Evolutionary conservation across 2,113 vertebrate genomes (phyloP), one percentile per base, ranked within the genome.

Genomic region (Petroica traversi): DNA sequence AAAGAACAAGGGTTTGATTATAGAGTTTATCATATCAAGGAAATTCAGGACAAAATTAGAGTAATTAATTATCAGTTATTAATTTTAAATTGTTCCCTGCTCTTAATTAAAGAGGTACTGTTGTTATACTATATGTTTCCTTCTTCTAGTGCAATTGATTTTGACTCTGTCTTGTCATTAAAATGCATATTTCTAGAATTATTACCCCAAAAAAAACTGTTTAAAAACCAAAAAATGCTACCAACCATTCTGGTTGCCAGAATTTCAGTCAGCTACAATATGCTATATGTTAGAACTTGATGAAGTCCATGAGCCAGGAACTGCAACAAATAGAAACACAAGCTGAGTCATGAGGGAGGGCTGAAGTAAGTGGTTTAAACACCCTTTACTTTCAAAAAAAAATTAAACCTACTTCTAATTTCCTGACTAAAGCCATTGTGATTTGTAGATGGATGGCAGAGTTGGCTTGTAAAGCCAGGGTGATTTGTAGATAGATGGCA

Each of bases 401-500:
- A 91, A 73, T 77, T 86, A 83, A 88, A 67, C 49, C n/a, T 91
- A n/a, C 58, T 89, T 91, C 89, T 95, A 84, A 94, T 79, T 93
- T 93, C 72, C 85, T 92, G 80, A 88, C 80, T 91, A 43, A 85
- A 94, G 67, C 88, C 38, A 79, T 58, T 81, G 66, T 81, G 81
- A 95, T 94, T 88, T 92, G 80, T 76, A 85, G 59, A 78, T 63
- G 36, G 81, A 93, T 74, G 19, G 84, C n/a, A 95, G 78, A 93
- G n/a, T 18, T 89, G 74, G 48, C 74, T 92, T 91, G 81, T 90
- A 91, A 96, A 95, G 81, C 88, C 81, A 73, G 51, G 43, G 49
- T 92, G 91, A 96, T 95, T 95, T 96, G 82, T 88, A 92, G 91
- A 73, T 73, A 40, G 76, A 92, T 93, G 66, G 85, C 79, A 95